A percentile compares a stretch with the other conserved stretches of the same genome.
Evolutionary conservation across 2,797 vertebrate genomes (phyloP).

Genomic region (Lepus oiostolus): DNA sequence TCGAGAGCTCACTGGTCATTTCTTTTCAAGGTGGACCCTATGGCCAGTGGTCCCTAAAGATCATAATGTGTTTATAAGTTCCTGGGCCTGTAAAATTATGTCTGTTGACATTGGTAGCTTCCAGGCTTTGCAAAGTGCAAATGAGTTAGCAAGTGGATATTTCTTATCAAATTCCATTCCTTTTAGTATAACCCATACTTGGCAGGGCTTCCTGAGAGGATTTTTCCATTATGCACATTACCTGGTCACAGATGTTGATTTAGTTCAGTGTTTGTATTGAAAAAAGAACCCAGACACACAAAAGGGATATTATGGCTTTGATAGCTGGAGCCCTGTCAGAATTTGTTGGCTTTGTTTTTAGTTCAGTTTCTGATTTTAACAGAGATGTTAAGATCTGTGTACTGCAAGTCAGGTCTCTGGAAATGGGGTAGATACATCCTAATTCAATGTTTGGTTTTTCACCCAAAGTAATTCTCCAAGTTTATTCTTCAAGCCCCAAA

Average conservation of each 20-base stretch:
- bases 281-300: constrained; percentile 7
- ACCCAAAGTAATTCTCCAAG: neutral
- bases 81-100: neutral
- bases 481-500: neutral
- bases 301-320: constrained; percentile 41
- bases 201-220: constrained; percentile 62
- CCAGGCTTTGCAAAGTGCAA: constrained; percentile 22
- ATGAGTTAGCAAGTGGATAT: constrained; percentile 64
- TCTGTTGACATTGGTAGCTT: neutral
- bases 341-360: constrained; percentile 25
- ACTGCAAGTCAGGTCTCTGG: neutral
- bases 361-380: constrained; percentile 46
- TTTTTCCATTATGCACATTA: constrained; percentile 71
- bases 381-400: constrained; percentile 28
- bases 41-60: neutral
- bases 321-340: neutral
- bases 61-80: constrained; percentile 8
- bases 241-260: constrained; percentile 66
- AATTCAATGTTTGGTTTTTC: neutral
- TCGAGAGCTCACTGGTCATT: neutral
- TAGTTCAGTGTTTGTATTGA: constrained; percentile 46
- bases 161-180: constrained; percentile 74
- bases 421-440: neutral
- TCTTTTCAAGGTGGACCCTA: neutral
- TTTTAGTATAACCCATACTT: constrained; percentile 56